Evolutionary conservation across 2,888 invertebrate species (phyloP).

Genomic region (Drosophila merina): DNA sequence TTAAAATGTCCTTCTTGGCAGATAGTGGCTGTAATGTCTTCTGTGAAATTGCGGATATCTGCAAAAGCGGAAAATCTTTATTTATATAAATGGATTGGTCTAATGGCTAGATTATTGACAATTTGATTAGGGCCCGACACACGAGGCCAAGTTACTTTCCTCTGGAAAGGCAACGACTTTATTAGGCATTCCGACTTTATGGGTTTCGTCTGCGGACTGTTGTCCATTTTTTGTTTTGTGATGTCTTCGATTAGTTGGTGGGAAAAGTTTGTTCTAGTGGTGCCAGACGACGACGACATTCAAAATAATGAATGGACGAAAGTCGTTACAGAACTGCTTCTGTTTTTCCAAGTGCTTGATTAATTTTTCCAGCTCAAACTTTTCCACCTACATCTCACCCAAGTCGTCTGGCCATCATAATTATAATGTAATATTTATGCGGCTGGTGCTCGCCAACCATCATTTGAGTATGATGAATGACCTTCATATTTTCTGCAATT

Average conservation of each 20-base stretch:
- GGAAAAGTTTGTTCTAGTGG: conserved; percentile 21
- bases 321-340: conserved; percentile 30
- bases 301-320: conserved; percentile 59
- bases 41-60: neutral
- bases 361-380: conserved; percentile 64
- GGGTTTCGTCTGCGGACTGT: conserved; percentile 38
- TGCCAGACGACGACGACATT: conserved; percentile 33
- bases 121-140: conserved; percentile 49
- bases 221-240: conserved; percentile 7
- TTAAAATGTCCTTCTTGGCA: neutral
- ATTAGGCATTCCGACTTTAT: conserved; percentile 36
- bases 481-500: conserved; percentile 40
- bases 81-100: neutral
- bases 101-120: conserved; percentile 43
- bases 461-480: conserved; percentile 68
- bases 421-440: conserved; percentile 63
- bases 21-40: neutral
- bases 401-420: conserved; percentile 55
- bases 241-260: conserved; percentile 31
- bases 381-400: conserved; percentile 22
- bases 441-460: conserved; percentile 12
- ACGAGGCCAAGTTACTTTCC: neutral
- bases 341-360: conserved; percentile 48
- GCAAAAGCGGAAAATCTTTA: conserved; percentile 1
- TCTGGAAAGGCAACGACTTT: conserved; percentile 33